These are phyloP conservation scores for Ptychobarbus kaznakovi DNA, from an alignment of 2,797 vertebrate genomes.

Conservation along the genomic window DNA sequence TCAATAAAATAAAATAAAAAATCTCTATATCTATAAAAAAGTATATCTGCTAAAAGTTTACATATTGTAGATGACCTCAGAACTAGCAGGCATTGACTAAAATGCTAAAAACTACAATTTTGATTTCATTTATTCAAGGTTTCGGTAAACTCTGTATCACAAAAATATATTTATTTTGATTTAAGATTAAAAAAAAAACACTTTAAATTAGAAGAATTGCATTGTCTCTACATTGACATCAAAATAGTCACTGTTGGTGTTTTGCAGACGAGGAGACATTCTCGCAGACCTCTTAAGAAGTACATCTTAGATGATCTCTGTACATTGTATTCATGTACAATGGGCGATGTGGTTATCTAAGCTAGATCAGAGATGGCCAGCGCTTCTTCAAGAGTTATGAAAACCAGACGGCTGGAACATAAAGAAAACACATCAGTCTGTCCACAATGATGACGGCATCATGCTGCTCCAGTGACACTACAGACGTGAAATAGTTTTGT, in stretches of 20 bases:
- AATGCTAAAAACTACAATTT: background rate
- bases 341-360: background rate
- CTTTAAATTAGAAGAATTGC: background rate
- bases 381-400: background rate
- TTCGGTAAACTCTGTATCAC: background rate
- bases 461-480: background rate
- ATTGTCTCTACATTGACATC: background rate
- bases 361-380: background rate
- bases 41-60: background rate
- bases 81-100: background rate
- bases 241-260: background rate
- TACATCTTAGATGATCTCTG: background rate
- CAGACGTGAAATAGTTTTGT: background rate
- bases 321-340: background rate
- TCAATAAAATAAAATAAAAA: background rate
- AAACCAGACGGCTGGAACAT: background rate
- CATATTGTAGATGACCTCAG: background rate
- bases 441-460: too few relatives aligned
- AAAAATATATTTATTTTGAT: background rate
- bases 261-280: background rate
- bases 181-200: too few relatives aligned
- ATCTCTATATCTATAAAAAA: background rate
- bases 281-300: background rate
- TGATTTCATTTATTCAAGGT: background rate
- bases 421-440: background rate